Base-by-base conservation (phyloP, 2,113 vertebrate species). In the Oplegnathus fasciatus region DNA sequence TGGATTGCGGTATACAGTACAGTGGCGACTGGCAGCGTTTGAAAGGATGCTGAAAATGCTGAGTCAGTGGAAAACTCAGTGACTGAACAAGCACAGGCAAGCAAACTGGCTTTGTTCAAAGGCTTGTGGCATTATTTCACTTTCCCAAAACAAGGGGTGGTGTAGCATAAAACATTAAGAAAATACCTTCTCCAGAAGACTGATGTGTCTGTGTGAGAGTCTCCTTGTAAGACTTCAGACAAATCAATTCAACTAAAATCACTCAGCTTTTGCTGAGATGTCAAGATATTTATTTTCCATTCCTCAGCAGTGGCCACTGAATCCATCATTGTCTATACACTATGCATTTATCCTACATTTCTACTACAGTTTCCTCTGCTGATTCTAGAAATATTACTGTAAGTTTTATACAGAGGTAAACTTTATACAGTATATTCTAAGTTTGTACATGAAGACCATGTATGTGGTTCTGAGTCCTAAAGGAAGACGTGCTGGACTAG, bases 41-140 rank as follows among this genome's bases (percentile, higher is more conserved):
- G 73, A 90, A 76, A 54, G 55, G 28, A 83, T 20, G 69, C 17
- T 37, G 75, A 40, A 69, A 91, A 76, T 61, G 90, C 94, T 90
- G 88, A 93, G 78, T 79, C 65, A 48, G 68, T 26, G 9, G 62
- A 74, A 91, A 89, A 78, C 37, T 61, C 74, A 48, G 52, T 46
- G 84, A 83, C 67, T 65, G 40, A 84, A 89, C 75, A 75, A 84
- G 78, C 50, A 46, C n/a, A 73, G 26, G 64, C 44, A 62, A 61
- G 60, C 40, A 79, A 65, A 79, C 55, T 42, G 37, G 46, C 68
- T 74, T 67, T 77, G 73, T 83, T 87, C 10, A 62, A 73, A 75
- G 68, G 57, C 55, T 46, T 67, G 70, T 77, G 13, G 44, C 62
- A 54, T 69, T 71, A 72, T 72, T 82, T 80, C 44, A 61, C 60